phyloP scores from a whole-genome alignment of 1,140 invertebrate genomes.

The Heliconius himera region DNA sequence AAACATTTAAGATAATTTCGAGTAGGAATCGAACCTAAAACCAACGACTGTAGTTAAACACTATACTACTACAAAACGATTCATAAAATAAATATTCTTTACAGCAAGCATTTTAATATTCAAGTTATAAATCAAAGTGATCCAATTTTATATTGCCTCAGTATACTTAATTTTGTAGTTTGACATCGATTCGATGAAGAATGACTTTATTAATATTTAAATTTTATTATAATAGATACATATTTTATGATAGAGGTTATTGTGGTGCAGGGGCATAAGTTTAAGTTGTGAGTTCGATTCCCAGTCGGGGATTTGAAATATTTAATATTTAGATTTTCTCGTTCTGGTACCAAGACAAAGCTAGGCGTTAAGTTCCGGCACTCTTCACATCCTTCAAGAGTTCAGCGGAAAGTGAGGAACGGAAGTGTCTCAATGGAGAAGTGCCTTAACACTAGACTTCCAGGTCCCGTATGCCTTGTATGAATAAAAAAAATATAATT shows the following conservation, averaged over 20 bases:
- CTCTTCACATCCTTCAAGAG: not conserved
- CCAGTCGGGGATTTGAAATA: not conserved
- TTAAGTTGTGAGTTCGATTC: not conserved
- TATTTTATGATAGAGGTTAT: not conserved
- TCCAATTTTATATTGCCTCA: constrained; percentile 7
- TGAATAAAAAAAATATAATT: too few relatives aligned
- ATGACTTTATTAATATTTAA: constrained; percentile 14
- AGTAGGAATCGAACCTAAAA: too few relatives aligned
- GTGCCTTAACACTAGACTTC: too few relatives aligned
- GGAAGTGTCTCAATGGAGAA: too few relatives aligned
- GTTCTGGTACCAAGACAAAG: too few relatives aligned
- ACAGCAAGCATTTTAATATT: constrained; percentile 7
- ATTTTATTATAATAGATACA: not conserved
- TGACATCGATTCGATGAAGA: constrained; percentile 9
- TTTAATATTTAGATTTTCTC: too few relatives aligned
- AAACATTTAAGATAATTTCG: too few relatives aligned
- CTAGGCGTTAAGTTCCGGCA: not conserved
- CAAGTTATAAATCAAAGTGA: constrained; percentile 2
- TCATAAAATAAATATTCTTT: constrained; percentile 14
- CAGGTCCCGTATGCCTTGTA: too few relatives aligned
- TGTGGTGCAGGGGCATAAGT: too few relatives aligned
- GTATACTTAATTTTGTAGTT: constrained; percentile 7
- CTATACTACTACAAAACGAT: not conserved
- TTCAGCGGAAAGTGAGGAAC: not conserved
- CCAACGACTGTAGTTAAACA: not conserved